Evolutionary conservation across 2,888 invertebrate species (phyloP).

Genomic region (Eupithecia subfuscata): DNA sequence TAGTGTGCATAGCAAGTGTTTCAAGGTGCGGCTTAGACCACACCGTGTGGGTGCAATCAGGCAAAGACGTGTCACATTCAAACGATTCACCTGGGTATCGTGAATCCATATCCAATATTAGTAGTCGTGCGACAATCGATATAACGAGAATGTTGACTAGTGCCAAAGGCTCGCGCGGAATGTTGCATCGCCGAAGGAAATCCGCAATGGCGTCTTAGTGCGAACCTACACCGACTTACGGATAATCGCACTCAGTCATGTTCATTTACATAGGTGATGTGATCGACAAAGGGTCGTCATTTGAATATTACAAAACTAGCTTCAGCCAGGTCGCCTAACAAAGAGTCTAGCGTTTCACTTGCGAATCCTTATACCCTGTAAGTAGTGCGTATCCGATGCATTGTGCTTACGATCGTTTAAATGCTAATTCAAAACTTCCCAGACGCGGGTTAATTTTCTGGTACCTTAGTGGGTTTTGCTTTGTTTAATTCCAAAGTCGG

Average conservation of each 20-base stretch:
- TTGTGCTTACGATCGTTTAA: conserved; percentile 22
- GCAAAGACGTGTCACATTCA: conserved; percentile 71
- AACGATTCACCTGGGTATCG: conserved; percentile 70
- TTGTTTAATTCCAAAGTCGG: conserved; percentile 6
- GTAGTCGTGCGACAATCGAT: conserved; percentile 62
- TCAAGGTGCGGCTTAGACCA: neutral
- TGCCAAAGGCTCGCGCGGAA: conserved; percentile 68
- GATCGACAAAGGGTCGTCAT: conserved; percentile 55
- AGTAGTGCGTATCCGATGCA: conserved; percentile 41
- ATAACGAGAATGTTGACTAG: conserved; percentile 70
- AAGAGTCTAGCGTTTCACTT: conserved; percentile 22
- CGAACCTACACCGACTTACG: conserved; percentile 59
- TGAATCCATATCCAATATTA: conserved; percentile 48
- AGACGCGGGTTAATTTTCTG: conserved; percentile 26
- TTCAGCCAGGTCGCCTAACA: conserved; percentile 34
- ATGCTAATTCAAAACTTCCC: conserved; percentile 19
- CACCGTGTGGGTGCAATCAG: conserved; percentile 30
- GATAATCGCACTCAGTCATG: conserved; percentile 63
- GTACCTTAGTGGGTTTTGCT: conserved; percentile 1
- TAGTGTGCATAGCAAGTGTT: neutral
- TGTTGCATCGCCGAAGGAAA: conserved; percentile 79
- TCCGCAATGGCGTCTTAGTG: conserved; percentile 75
- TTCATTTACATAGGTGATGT: conserved; percentile 66
- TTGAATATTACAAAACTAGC: conserved; percentile 47
- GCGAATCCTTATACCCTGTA: conserved; percentile 23